Conservation (phyloP, 2,888 invertebrate species). For the Eilema depressum region DNA sequence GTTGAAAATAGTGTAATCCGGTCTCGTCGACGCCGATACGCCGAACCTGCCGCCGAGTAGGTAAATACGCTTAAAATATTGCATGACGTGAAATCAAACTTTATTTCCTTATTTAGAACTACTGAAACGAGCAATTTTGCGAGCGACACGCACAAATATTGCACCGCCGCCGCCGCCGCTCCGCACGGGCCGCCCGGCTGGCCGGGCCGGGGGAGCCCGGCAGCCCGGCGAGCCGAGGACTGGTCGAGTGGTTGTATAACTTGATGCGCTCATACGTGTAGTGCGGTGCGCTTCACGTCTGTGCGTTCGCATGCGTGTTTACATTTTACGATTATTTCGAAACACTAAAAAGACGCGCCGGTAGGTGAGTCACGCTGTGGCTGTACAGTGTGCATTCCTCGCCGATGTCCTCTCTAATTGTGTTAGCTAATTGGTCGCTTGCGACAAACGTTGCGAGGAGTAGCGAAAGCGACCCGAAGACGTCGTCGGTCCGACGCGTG, state of each 20-base stretch:
- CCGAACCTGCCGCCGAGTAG: not conserved
- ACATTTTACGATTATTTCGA: not conserved
- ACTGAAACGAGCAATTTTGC: not conserved
- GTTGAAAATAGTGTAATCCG: not conserved
- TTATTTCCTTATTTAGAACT: not conserved
- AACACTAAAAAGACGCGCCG: not conserved
- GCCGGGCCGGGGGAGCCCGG: not conserved
- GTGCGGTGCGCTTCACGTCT: not conserved
- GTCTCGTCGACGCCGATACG: not conserved
- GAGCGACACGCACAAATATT: not conserved
- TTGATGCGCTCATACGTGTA: not conserved
- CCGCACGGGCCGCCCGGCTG: not conserved
- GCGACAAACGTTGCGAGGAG: constrained; percentile 25
- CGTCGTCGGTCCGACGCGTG: not conserved
- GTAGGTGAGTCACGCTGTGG: not conserved
- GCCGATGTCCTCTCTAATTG: constrained; percentile 34
- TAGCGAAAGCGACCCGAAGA: constrained; percentile 29
- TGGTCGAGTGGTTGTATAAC: not conserved
- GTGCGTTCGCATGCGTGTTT: not conserved
- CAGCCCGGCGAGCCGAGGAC: not conserved
- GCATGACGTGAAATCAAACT: not conserved
- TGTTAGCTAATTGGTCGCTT: constrained; percentile 45
- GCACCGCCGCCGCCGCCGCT: not conserved
- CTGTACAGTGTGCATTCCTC: constrained; percentile 33
- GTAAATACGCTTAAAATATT: not conserved